Percentiles rank a stretch among this genome's conserved stretches.
These are phyloP conservation scores for Xiphophorus hellerii DNA, from an alignment of 2,113 vertebrate species.

Conservation along the genomic window DNA sequence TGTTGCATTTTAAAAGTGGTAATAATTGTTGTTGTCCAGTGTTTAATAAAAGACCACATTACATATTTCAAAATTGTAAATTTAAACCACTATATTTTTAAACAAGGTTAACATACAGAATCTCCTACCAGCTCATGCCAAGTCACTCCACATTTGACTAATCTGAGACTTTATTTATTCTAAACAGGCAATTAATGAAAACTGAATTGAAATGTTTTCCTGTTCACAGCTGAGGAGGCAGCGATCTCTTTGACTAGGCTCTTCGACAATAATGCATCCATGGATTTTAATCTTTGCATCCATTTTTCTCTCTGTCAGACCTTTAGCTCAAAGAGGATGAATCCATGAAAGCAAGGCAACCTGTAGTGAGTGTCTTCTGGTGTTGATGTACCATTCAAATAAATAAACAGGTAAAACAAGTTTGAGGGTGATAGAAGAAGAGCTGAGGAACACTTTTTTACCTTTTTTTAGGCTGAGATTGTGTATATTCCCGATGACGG, in stretches of 20 bases:
- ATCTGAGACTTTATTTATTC: not conserved
- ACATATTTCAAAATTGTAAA: not conserved
- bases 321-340: slow-evolving; percentile 67
- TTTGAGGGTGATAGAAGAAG: not conserved
- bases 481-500: too few relatives aligned
- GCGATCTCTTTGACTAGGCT: slow-evolving; percentile 54
- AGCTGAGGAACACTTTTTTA: not conserved
- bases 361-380: slow-evolving; percentile 57
- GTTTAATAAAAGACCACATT: not conserved
- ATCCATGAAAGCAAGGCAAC: slow-evolving; percentile 51
- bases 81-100: not conserved
- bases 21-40: not conserved
- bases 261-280: slow-evolving; percentile 80
- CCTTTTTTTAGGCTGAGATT: too few relatives aligned
- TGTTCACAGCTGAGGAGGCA: slow-evolving; percentile 71
- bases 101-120: not conserved
- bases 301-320: slow-evolving; percentile 78
- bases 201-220: slow-evolving; percentile 87
- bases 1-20: not conserved
- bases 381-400: not conserved
- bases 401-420: not conserved
- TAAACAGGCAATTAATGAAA: slow-evolving; percentile 78
- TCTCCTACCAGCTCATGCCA: too few relatives aligned
- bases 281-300: slow-evolving; percentile 77
- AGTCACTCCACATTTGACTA: too few relatives aligned